Evolutionary conservation across 2,113 vertebrate genomes (phyloP).

Genomic region (Reinhardtius hippoglossoides): DNA sequence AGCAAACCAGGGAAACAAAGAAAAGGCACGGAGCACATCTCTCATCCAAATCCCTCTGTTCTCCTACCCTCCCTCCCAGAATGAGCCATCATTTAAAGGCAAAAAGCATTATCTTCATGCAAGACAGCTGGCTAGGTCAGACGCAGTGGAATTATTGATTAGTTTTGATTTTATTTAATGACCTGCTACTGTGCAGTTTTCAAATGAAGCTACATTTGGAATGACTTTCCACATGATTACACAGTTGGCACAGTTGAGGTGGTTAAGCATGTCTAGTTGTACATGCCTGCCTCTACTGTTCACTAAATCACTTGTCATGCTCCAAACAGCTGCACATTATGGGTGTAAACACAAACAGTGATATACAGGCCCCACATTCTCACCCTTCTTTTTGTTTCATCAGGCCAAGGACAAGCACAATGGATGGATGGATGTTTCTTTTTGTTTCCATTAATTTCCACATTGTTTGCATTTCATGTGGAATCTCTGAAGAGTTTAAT

Average conservation of each 20-base stretch:
- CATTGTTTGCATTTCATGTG: no score
- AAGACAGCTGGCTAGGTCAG: slow-evolving; percentile 50
- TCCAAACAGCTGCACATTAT: not conserved
- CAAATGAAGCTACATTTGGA: slow-evolving; percentile 37
- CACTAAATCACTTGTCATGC: not conserved
- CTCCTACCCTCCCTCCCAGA: slow-evolving; percentile 7
- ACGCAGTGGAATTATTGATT: slow-evolving; percentile 49
- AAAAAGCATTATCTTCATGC: slow-evolving; percentile 51
- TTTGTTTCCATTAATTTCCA: no score
- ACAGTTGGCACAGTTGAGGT: slow-evolving; percentile 31
- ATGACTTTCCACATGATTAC: slow-evolving; percentile 53
- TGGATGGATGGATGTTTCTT: no score
- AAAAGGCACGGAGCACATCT: slow-evolving; percentile 54
- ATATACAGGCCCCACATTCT: slow-evolving; percentile 19
- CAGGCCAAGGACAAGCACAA: slow-evolving; percentile 41
- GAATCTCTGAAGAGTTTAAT: no score
- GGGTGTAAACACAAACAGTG: slow-evolving; percentile 12
- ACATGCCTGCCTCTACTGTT: not conserved
- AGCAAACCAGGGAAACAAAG: slow-evolving; percentile 66
- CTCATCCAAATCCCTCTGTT: slow-evolving; percentile 31
- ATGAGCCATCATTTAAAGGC: slow-evolving; percentile 50
- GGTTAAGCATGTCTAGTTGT: slow-evolving; percentile 14
- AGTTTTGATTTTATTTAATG: slow-evolving; percentile 51
- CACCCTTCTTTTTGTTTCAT: slow-evolving; percentile 69
- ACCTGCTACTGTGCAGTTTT: slow-evolving; percentile 26